Conservation (phyloP, 2,888 invertebrate genomes). For the Lycophotia porphyrea region DNA sequence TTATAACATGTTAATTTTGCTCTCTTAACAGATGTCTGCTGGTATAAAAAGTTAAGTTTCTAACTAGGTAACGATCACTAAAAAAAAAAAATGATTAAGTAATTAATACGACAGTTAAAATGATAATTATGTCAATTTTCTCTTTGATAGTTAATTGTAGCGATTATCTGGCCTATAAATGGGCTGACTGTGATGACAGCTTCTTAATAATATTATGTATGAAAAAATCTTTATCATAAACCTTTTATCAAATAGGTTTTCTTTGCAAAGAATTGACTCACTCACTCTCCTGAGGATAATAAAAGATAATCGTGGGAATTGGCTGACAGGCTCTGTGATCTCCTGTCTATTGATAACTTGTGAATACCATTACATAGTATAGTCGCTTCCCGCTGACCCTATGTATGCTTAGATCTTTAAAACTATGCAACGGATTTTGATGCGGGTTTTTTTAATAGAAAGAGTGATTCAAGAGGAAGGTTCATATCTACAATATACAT, state of each 20-base stretch:
- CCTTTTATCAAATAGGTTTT: not conserved
- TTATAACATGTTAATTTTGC: slow-evolving; percentile 7
- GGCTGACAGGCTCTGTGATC: not conserved
- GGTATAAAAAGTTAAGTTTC: not conserved
- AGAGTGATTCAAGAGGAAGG: no score
- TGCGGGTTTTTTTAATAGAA: no score
- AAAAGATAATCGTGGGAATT: slow-evolving; percentile 9
- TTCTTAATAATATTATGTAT: no score
- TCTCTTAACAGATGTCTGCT: not conserved
- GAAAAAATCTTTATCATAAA: no score
- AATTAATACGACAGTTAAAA: not conserved
- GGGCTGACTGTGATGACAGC: not conserved
- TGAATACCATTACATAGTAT: no score
- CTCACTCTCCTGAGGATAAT: not conserved
- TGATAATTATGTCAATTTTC: not conserved
- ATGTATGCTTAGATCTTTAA: no score
- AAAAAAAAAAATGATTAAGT: not conserved
- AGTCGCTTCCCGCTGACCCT: no score
- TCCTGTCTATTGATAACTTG: not conserved
- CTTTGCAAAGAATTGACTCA: slow-evolving; percentile 20
- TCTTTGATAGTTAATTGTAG: not conserved
- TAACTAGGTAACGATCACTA: not conserved
- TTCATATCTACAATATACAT: no score
- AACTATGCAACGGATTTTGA: no score
- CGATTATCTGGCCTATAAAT: not conserved